Evolutionary conservation across 2,888 invertebrate species (phyloP), one percentile per base, ranked within the genome.

Genomic region (Gisinianus flammeolus): DNA sequence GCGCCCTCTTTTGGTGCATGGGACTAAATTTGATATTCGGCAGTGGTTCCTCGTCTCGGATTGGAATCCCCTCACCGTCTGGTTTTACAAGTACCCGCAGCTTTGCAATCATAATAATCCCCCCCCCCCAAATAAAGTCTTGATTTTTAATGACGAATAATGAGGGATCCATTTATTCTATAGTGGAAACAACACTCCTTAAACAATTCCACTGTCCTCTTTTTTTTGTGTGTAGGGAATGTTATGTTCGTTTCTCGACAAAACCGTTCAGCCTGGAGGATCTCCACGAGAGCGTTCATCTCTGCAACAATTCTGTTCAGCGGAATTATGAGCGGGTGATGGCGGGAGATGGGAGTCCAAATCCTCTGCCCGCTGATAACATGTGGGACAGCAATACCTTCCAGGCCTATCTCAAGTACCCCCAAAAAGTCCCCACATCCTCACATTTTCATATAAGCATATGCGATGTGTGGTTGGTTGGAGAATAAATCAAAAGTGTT

Each of bases 41-140:
- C 97, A 97, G 87, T 97, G 97, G 97, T 96, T 97, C 88, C 88
- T 97, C 81, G 92, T 97, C 31, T 95, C 96, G 0, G 94, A 93
- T 86, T 93, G 94, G 85, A 94, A 95, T 86, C 97, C 97, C 0
- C 88, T 97, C 52, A 93, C 94, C 0, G 91, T 97, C 79, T 97
- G 96, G 95, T 92, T 96, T 89, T 97, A 96, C 89, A 93, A 93
- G 93, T 93, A 89, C 87, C 86, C 12, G 5, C 35, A 35, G 6
- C 35, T 8, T 12, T 35, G n/a, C n/a, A n/a, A n/a, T 35, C 12
- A 8, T 35, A 8, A 35, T 35, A 5, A 35, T 35, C 12, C 35
- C 5, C 35, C 35, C 5, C 12, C 12, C 35, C 5, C 35, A 35
- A 35, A 35, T 5, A 35, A 35, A 8, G 12, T 8, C 12, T 35